Evolutionary conservation across 2,888 invertebrate species (phyloP).

Genomic region (Electrophaes corylata): DNA sequence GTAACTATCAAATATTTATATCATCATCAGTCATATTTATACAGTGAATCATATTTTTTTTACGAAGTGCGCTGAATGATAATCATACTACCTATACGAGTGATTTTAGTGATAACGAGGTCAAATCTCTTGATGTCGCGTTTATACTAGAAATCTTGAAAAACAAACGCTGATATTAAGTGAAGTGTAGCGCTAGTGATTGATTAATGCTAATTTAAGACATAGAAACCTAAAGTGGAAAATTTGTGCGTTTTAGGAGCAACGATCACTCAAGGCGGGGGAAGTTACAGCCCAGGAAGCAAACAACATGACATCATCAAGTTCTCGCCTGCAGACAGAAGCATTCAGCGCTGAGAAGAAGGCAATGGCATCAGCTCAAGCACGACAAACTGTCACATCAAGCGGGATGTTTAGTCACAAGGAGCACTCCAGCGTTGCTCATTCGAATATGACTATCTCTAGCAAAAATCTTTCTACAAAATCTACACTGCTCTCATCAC

Average conservation of each 20-base stretch:
- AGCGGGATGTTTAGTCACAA: slow-evolving; percentile 92
- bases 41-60: slow-evolving; percentile 63
- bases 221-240: slow-evolving; percentile 25
- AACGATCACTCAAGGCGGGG: slow-evolving; percentile 91
- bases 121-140: slow-evolving; percentile 46
- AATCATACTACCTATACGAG: slow-evolving; percentile 48
- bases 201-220: slow-evolving; percentile 22
- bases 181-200: slow-evolving; percentile 22
- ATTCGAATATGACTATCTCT: slow-evolving; percentile 91
- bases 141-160: slow-evolving; percentile 17
- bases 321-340: slow-evolving; percentile 93
- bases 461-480: slow-evolving; percentile 89
- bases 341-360: slow-evolving; percentile 94
- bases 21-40: not conserved
- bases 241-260: slow-evolving; percentile 86
- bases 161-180: slow-evolving; percentile 17
- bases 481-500: slow-evolving; percentile 83
- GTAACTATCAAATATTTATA: slow-evolving; percentile 76
- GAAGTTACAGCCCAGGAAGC: slow-evolving; percentile 94
- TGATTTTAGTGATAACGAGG: slow-evolving; percentile 62
- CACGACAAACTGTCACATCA: slow-evolving; percentile 91
- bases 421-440: slow-evolving; percentile 87
- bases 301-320: slow-evolving; percentile 92
- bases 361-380: slow-evolving; percentile 89
- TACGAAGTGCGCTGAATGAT: slow-evolving; percentile 46